These are phyloP conservation scores for Amblyjoppa fuscipennis DNA, from an alignment of 2,888 invertebrate species.

Conservation along the genomic window DNA sequence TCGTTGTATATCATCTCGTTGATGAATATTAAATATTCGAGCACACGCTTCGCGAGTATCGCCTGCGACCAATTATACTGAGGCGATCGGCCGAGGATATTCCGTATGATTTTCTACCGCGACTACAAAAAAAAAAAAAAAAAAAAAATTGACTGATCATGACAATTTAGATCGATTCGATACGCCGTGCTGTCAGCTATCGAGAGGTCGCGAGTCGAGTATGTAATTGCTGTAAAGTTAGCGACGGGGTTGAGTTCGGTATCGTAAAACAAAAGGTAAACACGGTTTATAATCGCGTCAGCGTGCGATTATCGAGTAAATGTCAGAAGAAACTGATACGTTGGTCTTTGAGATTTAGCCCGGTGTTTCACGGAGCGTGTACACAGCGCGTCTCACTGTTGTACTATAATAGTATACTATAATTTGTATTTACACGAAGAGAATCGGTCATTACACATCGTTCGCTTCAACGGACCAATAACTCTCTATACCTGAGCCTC, in stretches of 20 bases:
- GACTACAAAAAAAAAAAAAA: not conserved
- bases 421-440: constrained; percentile 59
- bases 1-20: constrained; percentile 70
- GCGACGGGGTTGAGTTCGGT: constrained; percentile 41
- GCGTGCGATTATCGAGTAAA: constrained; percentile 53
- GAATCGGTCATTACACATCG: constrained; percentile 54
- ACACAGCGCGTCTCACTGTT: constrained; percentile 28
- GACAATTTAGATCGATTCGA: not conserved
- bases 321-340: constrained; percentile 51
- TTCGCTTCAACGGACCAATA: constrained; percentile 17
- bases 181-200: not conserved
- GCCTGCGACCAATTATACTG: not conserved
- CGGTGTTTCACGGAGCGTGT: constrained; percentile 28
- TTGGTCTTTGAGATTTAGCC: constrained; percentile 68
- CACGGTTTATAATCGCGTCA: constrained; percentile 38
- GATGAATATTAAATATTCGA: constrained; percentile 54
- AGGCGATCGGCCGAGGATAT: not conserved
- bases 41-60: not conserved
- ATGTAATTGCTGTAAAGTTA: constrained; percentile 24
- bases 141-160: not conserved
- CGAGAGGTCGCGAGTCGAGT: not conserved
- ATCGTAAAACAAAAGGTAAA: constrained; percentile 60
- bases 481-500: constrained; percentile 42
- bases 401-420: constrained; percentile 44
- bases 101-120: not conserved